Percentiles rank a stretch among this genome's conserved stretches.
Evolutionary conservation across 2,888 invertebrate species (phyloP).

Genomic region (Tetrapedia diversipes): DNA sequence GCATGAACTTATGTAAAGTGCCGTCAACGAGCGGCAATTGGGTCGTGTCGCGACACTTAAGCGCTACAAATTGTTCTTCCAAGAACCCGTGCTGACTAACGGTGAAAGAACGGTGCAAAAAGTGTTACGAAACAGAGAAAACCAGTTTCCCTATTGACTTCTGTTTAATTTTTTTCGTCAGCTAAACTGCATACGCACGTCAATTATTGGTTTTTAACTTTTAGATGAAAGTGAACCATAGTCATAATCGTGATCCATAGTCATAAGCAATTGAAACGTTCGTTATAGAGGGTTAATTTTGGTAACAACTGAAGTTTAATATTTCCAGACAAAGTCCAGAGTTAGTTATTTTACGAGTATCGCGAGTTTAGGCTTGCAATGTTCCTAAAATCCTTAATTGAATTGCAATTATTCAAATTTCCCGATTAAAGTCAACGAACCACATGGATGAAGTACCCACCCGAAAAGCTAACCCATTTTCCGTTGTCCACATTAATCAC

Average conservation of each 20-base stretch:
- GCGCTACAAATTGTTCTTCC: slow-evolving; percentile 55
- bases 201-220: too few relatives aligned
- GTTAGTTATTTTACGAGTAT: too few relatives aligned
- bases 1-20: slow-evolving; percentile 56
- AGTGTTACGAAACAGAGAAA: slow-evolving; percentile 5
- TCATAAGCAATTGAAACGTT: too few relatives aligned
- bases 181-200: too few relatives aligned
- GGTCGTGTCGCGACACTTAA: slow-evolving; percentile 57
- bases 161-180: not conserved
- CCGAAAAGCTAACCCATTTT: not conserved
- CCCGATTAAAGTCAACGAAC: not conserved
- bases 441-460: not conserved
- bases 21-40: slow-evolving; percentile 62
- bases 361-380: too few relatives aligned
- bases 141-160: not conserved
- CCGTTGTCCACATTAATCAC: not conserved
- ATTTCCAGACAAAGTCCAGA: too few relatives aligned
- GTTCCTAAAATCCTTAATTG: too few relatives aligned
- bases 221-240: too few relatives aligned
- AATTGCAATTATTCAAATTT: too few relatives aligned
- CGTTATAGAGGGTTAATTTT: too few relatives aligned
- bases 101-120: not conserved
- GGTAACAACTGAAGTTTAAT: too few relatives aligned
- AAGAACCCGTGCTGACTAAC: slow-evolving; percentile 38
- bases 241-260: too few relatives aligned